Evolutionary conservation across 2,113 vertebrate species (phyloP), one percentile per base, ranked within the genome.

Genomic region (Caretta caretta): DNA sequence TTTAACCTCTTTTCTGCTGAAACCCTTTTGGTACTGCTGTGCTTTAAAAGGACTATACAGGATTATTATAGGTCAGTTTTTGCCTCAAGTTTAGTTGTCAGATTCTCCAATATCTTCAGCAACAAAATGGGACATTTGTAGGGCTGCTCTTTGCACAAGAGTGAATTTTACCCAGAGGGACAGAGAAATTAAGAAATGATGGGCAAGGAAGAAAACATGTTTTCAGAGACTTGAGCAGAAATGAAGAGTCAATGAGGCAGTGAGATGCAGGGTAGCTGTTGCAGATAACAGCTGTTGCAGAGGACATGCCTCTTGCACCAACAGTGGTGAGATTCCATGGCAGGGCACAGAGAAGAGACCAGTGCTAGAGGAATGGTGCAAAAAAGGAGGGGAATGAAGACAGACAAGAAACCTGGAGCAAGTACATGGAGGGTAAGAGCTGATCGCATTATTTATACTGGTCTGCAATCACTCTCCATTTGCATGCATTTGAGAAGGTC

Each of bases 371-470:
- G 49, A 56, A 80, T 1, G 6, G 53, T 50, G 38, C 0, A 0
- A 69, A 65, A 65, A 86, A 83, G 48, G 56, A 72, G 0, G 0
- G 20, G 24, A 92, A 38, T 0, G 0, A 90, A n/a, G 0, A 0
- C 62, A 69, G 42, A 51, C 6, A 80, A 88, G 79, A 50, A 53
- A 65, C 56, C 22, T 2, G 29, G 46, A 35, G 31, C 29, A 88
- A n/a, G 27, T 76, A 24, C 46, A 76, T 6, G 22, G 2, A 0
- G 29, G n/a, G 13, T 53, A 92, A 84, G 49, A 8, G 38, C 16
- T 91, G 88, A n/a, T 80, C 6, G 25, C 19, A 3, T 62, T 20
- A 3, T 35, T 35, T 38, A 20, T 49, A 7, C 6, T 56, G 69
- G 22, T 7, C 69, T 75, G 38, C 19, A 65, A 76, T 12, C 38